Evolutionary conservation across 2,888 invertebrate species (phyloP), one percentile per base, ranked within the genome.

Genomic region (Ectropis crepuscularia): DNA sequence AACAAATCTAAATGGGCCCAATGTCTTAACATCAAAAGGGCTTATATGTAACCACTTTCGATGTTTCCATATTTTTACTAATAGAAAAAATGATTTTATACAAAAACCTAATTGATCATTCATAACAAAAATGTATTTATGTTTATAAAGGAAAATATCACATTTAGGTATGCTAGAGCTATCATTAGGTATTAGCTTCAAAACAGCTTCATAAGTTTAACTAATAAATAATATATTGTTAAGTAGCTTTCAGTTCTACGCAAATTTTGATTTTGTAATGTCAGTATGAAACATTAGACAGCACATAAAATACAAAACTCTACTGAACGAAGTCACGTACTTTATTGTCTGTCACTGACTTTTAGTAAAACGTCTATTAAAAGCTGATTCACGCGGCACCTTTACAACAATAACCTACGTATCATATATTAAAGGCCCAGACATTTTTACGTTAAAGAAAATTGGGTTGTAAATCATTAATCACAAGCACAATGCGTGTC

Each of bases 401-500:
- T 63, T 45, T 61, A 63, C 63, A 59, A 63, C 64, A 72, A 72
- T 69, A 73, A 72, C 71, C 70, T 67, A 63, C 68, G 64, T 65
- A 69, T 69, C 68, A 73, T 73, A 74, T 75, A 76, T 75, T 76
- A 78, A 58, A 75, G 73, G 63, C 72, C 73, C 70, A 73, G 74
- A 78, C 78, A 80, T 82, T 85, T 87, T 86, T 81, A 82, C 77
- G 81, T 80, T 68, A 74, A 80, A 83, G 84, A 89, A 90, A 88
- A 90, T 88, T 89, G 87, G 82, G 86, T 85, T 71, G 81, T 84
- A 81, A 80, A 85, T 85, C 90, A 91, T 92, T 91, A 89, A 91
- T 91, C 91, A 90, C 80, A 72, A 67, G 78, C 79, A 90, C 91
- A 91, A 91, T 91, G 90, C 88, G 87, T 83, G 90, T 90, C 91